phyloP scores from a whole-genome alignment of 2,797 vertebrate genomes.

The Gobionotothen gibberifrons region DNA sequence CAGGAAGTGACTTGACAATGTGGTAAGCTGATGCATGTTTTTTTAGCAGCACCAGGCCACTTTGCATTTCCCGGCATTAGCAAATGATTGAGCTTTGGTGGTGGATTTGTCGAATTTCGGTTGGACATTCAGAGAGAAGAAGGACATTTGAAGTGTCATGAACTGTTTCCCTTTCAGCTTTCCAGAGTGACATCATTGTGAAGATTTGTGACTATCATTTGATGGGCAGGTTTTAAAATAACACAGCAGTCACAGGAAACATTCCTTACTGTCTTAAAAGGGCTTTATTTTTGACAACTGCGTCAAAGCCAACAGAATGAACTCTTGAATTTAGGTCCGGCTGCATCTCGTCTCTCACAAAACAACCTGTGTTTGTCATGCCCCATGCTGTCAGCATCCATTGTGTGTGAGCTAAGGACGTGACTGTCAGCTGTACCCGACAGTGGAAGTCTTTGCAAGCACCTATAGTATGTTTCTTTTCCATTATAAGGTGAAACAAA shows the following conservation, averaged over 20 bases:
- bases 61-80: slow-evolving; percentile 58
- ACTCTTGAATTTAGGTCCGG: neutral
- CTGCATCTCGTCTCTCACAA: slow-evolving; percentile 25
- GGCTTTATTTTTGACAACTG: slow-evolving; percentile 45
- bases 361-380: slow-evolving; percentile 34
- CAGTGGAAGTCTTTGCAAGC: slow-evolving; percentile 1
- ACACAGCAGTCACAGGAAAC: slow-evolving; percentile 32
- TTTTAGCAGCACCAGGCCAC: slow-evolving; percentile 48
- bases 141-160: slow-evolving; percentile 39
- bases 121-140: slow-evolving; percentile 36
- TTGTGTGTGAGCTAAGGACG: slow-evolving; percentile 15
- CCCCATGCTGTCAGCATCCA: slow-evolving; percentile 1
- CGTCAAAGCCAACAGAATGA: slow-evolving; percentile 38
- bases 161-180: slow-evolving; percentile 8
- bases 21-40: slow-evolving; percentile 58
- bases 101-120: slow-evolving; percentile 26
- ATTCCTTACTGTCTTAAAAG: slow-evolving; percentile 46
- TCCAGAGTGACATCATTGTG: slow-evolving; percentile 33
- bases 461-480: slow-evolving; percentile 8
- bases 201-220: slow-evolving; percentile 7
- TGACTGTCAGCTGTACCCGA: slow-evolving; percentile 19
- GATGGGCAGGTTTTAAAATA: slow-evolving; percentile 39
- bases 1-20: slow-evolving; percentile 69
- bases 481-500: neutral
- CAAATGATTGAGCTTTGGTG: slow-evolving; percentile 28